These are phyloP conservation scores for Oceanites oceanicus DNA, from an alignment of 2,113 vertebrate species.

Conservation along the genomic window DNA sequence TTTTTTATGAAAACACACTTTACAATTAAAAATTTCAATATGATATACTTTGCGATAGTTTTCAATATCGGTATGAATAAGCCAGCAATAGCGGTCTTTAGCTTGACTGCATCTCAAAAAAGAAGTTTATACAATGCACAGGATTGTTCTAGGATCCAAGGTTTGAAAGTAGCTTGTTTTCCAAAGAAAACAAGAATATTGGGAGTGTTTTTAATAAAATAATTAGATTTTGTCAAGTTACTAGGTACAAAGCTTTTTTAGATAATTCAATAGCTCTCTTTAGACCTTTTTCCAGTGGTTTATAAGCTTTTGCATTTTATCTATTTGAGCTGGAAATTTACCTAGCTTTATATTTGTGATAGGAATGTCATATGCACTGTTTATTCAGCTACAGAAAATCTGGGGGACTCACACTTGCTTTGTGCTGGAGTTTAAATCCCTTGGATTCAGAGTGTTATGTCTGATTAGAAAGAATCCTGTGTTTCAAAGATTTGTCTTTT, in stretches of 20 bases:
- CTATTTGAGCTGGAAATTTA: neutral
- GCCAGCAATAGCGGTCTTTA: rapidly evolving
- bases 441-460: neutral
- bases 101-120: neutral
- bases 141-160: neutral
- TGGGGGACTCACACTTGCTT: neutral
- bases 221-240: neutral
- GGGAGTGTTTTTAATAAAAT: neutral
- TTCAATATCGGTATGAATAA: neutral
- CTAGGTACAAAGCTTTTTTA: neutral
- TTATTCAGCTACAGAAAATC: neutral
- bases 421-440: neutral
- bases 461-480: neutral
- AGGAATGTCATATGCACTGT: neutral
- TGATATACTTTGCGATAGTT: neutral
- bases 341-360: neutral
- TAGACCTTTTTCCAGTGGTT: neutral
- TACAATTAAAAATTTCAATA: neutral
- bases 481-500: neutral
- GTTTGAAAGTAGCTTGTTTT: neutral
- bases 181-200: neutral
- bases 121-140: neutral
- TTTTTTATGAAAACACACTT: neutral
- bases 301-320: neutral
- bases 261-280: neutral